These are phyloP conservation scores for Steinernema hermaphroditum DNA, from an alignment of 2,888 invertebrate species.

Conservation along the genomic window DNA sequence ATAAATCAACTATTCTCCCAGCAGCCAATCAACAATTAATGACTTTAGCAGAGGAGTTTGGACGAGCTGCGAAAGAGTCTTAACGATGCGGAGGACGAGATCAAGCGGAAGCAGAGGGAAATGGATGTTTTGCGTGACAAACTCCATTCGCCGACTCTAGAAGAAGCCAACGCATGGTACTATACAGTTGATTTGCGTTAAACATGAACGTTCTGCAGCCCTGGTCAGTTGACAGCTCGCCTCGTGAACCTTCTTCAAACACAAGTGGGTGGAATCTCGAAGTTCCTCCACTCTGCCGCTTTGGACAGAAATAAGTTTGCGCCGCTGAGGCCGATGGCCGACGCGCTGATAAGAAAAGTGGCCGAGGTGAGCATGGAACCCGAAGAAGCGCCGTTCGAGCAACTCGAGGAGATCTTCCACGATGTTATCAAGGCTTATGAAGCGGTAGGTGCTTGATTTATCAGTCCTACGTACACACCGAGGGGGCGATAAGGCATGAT, in stretches of 20 bases:
- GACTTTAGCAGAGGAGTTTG: slow-evolving; percentile 43
- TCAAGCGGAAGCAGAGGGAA: slow-evolving; percentile 53
- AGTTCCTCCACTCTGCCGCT: slow-evolving; percentile 42
- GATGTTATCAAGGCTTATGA: slow-evolving; percentile 48
- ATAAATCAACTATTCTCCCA: background rate
- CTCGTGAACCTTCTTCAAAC: slow-evolving; percentile 54
- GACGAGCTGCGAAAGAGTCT: slow-evolving; percentile 51
- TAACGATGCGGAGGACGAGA: slow-evolving; percentile 57
- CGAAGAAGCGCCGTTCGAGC: slow-evolving; percentile 25
- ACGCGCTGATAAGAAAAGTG: slow-evolving; percentile 42
- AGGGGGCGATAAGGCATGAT: too few relatives aligned
- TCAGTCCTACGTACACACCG: too few relatives aligned
- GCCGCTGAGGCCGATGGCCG: slow-evolving; percentile 39
- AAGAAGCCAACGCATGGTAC: slow-evolving; percentile 11
- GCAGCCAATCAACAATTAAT: slow-evolving; percentile 8
- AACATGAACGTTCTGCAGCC: slow-evolving; percentile 38
- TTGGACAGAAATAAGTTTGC: slow-evolving; percentile 32
- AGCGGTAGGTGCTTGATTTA: slow-evolving; percentile 24
- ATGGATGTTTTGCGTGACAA: slow-evolving; percentile 52
- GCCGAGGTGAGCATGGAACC: slow-evolving; percentile 42
- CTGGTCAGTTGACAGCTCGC: slow-evolving; percentile 45
- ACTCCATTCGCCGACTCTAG: slow-evolving; percentile 37
- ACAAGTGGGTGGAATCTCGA: slow-evolving; percentile 52
- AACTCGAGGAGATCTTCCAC: slow-evolving; percentile 42
- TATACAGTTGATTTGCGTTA: too few relatives aligned